Base-by-base conservation (phyloP, 2,113 vertebrate genomes). In the Agapornis roseicollis region DNA sequence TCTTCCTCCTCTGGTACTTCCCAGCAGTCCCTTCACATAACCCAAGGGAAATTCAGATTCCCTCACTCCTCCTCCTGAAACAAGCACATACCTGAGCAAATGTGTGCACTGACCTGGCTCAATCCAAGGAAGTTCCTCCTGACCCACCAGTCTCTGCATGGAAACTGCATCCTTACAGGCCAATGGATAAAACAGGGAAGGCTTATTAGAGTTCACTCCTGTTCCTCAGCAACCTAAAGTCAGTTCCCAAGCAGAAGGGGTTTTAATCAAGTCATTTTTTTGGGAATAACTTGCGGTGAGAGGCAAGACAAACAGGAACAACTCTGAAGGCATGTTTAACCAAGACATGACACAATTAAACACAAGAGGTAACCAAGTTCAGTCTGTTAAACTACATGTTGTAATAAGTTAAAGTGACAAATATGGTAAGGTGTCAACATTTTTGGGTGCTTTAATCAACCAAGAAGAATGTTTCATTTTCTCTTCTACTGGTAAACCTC, bases 61-160 rank as follows among this genome's bases (percentile, higher is more conserved):
- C 37, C 11, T 0, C 15, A 4, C 9, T 65, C 46, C 13, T 60
- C 35, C 44, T n/a, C 11, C 46, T 31, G 69, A 28, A 49, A 37
- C 49, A 7, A 17, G 42, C 25, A 8, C 80, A 55, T 9, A 29
- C 47, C 7, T 13, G 61, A 29, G 33, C 0, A 0, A 46, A 1
- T 53, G 52, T 42, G 31, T 12, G 4, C 87, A 31, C 61, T 72
- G 79, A 72, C 35, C n/a, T 76, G 85, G 47, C 66, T 64, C 24
- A 44, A 55, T 24, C 35, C 2, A 0, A 9, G 39, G 37, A 17
- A 16, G 25, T 27, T 78, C 39, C 12, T 90, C 50, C 85, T 72
- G 60, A 25, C n/a, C 35, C 82, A 33, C 27, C 55, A 61, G 5
- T 6, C 44, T 73, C 64, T 74, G 76, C 53, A 29, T 1, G 7